These are phyloP conservation scores for Helicolenus hilgendorfi DNA, from an alignment of 2,797 vertebrate genomes.

Conservation along the genomic window DNA sequence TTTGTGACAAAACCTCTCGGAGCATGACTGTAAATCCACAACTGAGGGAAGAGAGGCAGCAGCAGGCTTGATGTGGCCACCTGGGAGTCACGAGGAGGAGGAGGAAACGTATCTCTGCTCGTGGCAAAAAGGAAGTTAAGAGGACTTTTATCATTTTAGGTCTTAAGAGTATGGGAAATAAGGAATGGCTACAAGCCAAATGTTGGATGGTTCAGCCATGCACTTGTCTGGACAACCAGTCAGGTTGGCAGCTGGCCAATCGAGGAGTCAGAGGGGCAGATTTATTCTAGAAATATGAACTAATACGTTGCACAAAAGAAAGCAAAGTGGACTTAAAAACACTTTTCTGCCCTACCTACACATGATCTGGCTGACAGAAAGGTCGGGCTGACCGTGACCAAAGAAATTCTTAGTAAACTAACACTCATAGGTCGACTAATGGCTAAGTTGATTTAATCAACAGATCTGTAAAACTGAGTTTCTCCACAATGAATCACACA, in stretches of 20 bases:
- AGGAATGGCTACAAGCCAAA: neutral
- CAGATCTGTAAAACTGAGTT: too few species aligned
- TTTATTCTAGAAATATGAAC: constrained; percentile 25
- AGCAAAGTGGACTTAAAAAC: neutral
- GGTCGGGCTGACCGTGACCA: too few species aligned
- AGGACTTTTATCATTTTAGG: constrained; percentile 28
- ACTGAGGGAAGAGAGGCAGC: constrained; percentile 24
- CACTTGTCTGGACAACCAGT: constrained; percentile 31
- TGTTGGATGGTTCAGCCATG: neutral
- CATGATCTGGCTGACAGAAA: neutral
- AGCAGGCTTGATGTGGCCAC: constrained; percentile 50
- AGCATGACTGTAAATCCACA: constrained; percentile 69
- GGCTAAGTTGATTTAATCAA: too few species aligned
- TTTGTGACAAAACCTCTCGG: constrained; percentile 64
- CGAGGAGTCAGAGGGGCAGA: constrained; percentile 8
- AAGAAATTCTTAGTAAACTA: too few species aligned
- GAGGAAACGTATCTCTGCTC: neutral
- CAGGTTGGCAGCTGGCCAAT: constrained; percentile 36
- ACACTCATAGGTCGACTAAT: too few species aligned
- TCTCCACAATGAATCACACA: too few species aligned
- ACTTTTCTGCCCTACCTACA: neutral
- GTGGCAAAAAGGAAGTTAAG: neutral
- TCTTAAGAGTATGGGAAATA: constrained; percentile 4
- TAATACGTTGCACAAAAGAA: neutral
- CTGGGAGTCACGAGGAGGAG: constrained; percentile 49